Conservation (phyloP, 2,113 vertebrate genomes). For the Rhabdornis inornatus region DNA sequence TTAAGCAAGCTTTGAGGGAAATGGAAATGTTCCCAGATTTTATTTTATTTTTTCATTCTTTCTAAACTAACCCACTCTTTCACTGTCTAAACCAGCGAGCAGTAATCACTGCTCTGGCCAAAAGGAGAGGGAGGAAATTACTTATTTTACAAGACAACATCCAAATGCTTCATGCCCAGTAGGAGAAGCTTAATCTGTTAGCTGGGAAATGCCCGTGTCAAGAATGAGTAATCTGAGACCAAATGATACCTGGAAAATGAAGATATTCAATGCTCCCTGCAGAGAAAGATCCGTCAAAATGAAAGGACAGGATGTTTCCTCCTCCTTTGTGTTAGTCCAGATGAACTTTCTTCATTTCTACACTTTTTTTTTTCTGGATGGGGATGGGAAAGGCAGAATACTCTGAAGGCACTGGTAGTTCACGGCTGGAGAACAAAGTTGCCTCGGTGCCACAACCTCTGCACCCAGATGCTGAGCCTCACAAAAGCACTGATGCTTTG, state of each 20-base stretch:
- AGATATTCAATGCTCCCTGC: not conserved
- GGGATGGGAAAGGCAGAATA: fast-evolving
- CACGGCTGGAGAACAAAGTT: not conserved
- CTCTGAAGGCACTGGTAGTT: not conserved
- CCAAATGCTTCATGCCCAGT: not conserved
- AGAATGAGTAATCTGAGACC: not conserved
- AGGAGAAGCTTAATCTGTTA: not conserved
- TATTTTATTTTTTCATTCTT: not conserved
- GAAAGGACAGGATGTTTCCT: not conserved
- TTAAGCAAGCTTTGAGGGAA: not conserved
- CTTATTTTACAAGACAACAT: not conserved
- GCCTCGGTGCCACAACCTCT: not conserved
- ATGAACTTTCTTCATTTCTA: not conserved
- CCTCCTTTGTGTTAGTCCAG: not conserved
- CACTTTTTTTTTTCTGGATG: not conserved
- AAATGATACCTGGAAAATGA: not conserved
- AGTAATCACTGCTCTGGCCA: not conserved
- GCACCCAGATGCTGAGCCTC: not conserved
- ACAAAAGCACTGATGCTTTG: not conserved
- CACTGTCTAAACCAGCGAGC: not conserved
- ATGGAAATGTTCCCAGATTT: not conserved
- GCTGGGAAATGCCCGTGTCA: not conserved
- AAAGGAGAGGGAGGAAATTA: not conserved
- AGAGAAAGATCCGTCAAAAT: not conserved
- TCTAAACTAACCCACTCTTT: not conserved